These are phyloP conservation scores for Tipula vernalis DNA, from an alignment of 2,888 invertebrate genomes.

Conservation along the genomic window DNA sequence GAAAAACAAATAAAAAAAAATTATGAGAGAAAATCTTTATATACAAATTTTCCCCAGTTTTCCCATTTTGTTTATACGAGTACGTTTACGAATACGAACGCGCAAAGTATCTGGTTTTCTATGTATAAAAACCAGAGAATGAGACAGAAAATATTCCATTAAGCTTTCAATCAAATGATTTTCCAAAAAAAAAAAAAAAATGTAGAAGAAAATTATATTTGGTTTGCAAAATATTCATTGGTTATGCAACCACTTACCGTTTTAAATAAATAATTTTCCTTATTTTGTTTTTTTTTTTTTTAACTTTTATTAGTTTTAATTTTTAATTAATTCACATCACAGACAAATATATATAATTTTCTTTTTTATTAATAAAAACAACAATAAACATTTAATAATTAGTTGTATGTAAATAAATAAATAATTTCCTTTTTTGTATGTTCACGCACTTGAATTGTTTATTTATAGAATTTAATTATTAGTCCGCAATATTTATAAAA, in stretches of 20 bases:
- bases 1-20: neutral
- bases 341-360: slow-evolving; percentile 15
- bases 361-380: neutral
- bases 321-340: slow-evolving; percentile 18
- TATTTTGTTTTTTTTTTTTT: neutral
- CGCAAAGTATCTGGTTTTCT: neutral
- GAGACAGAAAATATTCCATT: neutral
- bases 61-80: neutral
- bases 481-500: neutral
- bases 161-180: neutral
- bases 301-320: neutral
- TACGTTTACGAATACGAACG: neutral
- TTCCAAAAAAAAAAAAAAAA: neutral
- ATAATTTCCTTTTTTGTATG: neutral
- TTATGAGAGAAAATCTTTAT: neutral
- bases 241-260: neutral
- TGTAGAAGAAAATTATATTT: neutral
- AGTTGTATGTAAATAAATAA: neutral
- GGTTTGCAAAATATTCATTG: neutral
- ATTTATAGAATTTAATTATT: neutral
- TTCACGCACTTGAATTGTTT: neutral
- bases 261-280: neutral
- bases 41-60: neutral
- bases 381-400: neutral
- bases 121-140: no score